Conservation (phyloP, 2,888 invertebrate genomes). For the Leptinotarsa juncta region DNA sequence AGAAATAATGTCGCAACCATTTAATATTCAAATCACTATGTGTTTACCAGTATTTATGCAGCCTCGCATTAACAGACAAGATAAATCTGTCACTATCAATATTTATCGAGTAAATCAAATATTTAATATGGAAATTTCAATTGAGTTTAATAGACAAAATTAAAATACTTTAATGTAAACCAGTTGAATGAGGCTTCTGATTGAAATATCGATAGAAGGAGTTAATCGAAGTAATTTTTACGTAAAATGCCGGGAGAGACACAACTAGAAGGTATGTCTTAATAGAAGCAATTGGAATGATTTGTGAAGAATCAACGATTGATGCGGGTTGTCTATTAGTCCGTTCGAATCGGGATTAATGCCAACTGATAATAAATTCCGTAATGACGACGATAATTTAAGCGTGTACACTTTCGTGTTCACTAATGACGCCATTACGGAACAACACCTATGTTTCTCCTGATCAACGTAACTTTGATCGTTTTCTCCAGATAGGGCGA, state of each 20-base stretch:
- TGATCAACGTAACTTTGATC: constrained; percentile 40
- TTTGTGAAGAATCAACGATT: constrained; percentile 34
- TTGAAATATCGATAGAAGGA: constrained; percentile 31
- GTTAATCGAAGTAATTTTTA: constrained; percentile 21
- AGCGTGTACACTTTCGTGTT: constrained; percentile 47
- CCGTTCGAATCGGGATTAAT: constrained; percentile 44
- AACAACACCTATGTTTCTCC: constrained; percentile 47
- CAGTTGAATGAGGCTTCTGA: constrained; percentile 31
- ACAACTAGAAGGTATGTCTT: constrained; percentile 31
- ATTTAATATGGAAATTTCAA: constrained; percentile 46
- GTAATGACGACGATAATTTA: constrained; percentile 53
- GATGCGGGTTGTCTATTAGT: constrained; percentile 43
- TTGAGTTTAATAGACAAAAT: constrained; percentile 43
- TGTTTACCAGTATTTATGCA: constrained; percentile 43
- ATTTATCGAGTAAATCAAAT: constrained; percentile 45
- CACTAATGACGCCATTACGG: constrained; percentile 53
- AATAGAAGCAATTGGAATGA: constrained; percentile 40
- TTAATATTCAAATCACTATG: constrained; percentile 33
- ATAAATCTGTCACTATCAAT: constrained; percentile 49
- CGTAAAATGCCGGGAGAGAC: constrained; percentile 8
- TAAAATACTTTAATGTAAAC: constrained; percentile 42
- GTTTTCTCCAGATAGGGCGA: constrained; percentile 36
- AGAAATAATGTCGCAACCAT: constrained; percentile 34
- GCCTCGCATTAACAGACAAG: constrained; percentile 28
- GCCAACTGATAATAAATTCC: constrained; percentile 51